Base-by-base conservation (phyloP, 2,888 invertebrate genomes). In the Eristalis intricaria region DNA sequence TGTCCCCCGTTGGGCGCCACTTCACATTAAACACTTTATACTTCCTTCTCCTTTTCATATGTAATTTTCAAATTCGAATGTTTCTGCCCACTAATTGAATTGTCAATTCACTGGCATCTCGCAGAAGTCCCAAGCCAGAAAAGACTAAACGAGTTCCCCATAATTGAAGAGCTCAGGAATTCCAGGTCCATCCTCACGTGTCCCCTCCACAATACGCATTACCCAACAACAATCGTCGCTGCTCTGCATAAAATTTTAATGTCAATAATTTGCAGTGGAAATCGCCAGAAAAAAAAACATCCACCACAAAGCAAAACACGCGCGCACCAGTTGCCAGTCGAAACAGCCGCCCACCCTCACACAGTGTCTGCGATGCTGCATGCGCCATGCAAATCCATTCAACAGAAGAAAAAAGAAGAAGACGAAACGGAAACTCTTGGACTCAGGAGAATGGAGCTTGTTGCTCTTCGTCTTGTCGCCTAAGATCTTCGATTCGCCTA, bases 301-400 rank as follows among this genome's bases (percentile, higher is more conserved):
- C 75, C 60, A 78, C 60, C 70, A 70, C 43, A 58, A 73, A 76
- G 32, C 68, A 60, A 61, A 68, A 68, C 76, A 80, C 64, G 79
- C 79, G 86, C 83, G 71, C 78, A 60, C 75, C 83, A 75, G 66
- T 83, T 83, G 78, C 38, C 70, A 71, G 75, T 75, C 79, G 26
- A 66, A 76, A 58, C 63, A 66, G 38, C 79, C 82, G 70, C 83
- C 79, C 80, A 87, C 84, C 87, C 84, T 75, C 79, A 73, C 66
- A 70, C 71, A 71, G 70, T 64, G 78, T 69, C 75, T 43, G 74
- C 65, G 64, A 43, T 70, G 43, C 58, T 71, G 68, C 71, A 83
- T 86, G 75, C 68, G 84, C 79, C 79, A 87, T 87, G 83, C 84
- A 87, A 87, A 84, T 83, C 83, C 75, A 83, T 80, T 80, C 75